Base-by-base conservation (phyloP, 2,888 invertebrate genomes). In the Dasysyrphus albostriatus region DNA sequence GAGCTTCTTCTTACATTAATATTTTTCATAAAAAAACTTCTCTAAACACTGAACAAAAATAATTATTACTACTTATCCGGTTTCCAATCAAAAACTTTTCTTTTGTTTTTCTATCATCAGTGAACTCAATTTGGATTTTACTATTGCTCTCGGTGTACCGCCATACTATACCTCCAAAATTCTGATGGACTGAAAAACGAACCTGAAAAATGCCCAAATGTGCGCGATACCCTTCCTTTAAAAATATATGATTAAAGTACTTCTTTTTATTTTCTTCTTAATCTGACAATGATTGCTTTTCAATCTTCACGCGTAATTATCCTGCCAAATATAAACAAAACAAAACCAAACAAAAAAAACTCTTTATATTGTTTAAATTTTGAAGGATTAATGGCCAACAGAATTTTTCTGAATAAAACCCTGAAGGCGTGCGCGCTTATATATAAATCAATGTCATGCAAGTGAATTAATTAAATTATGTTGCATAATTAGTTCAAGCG, bases 401-500 rank as follows among this genome's bases (percentile, higher is more conserved):
- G 34, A 56, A 56, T 58, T 80, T n/a, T 72, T 61, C 59, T 67
- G 9, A 44, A 61, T 32, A 34, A 61, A 39, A 39, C 39, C 51
- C 51, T 51, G 14, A 69, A 54, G 69, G 69, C 54, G 39, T 49
- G 32, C 56, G 49, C 24, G 61, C 67, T 19, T 54, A 80, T 19
- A 84, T 84, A 84, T 84, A 80, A 80, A 84, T 84, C 84, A 84
- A 73, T 76, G 84, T 84, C 80, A 84, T 72, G 76, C 72, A 42
- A 67, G 65, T 59, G 76, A 84, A 84, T 84, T 84, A 76, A 84
- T 84, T 80, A 80, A 80, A 84, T 84, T 84, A 80, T 80, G 76
- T 73, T 76, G 72, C 76, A 76, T 80, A 80, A 80, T 84, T 80
- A 80, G 76, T 72, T 80, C 72, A 67, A 67, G 51, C 44, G 67